These are phyloP conservation scores for Muscina levida DNA, from an alignment of 2,888 invertebrate species.

Conservation along the genomic window DNA sequence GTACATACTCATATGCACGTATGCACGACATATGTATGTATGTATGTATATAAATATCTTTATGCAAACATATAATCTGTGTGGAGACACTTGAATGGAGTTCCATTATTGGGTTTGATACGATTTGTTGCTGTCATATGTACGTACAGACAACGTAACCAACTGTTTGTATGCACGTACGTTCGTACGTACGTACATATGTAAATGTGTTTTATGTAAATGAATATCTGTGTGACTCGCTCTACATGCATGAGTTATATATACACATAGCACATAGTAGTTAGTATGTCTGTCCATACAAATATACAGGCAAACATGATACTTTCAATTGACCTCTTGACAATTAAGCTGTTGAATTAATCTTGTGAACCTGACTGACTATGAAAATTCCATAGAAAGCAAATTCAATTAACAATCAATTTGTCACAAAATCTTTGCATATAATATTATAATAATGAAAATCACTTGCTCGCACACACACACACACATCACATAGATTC, in stretches of 20 bases:
- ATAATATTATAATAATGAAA: too few species aligned
- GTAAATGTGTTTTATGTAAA: conserved; percentile 10
- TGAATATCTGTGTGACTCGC: conserved; percentile 47
- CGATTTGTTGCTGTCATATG: not conserved
- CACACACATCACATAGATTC: too few species aligned
- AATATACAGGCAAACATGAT: too few species aligned
- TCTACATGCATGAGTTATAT: conserved; percentile 45
- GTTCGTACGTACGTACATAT: not conserved
- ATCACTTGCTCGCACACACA: too few species aligned
- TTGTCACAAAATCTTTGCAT: conserved; percentile 46
- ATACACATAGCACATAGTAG: too few species aligned
- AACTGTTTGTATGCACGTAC: too few species aligned
- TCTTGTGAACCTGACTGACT: conserved; percentile 56
- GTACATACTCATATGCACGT: not conserved
- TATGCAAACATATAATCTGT: conserved; percentile 1
- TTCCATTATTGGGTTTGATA: not conserved
- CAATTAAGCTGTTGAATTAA: conserved; percentile 43
- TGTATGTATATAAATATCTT: not conserved
- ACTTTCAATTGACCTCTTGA: conserved; percentile 63
- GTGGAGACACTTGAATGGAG: conserved; percentile 5
- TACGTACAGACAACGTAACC: too few species aligned
- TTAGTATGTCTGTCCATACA: too few species aligned
- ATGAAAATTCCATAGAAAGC: conserved; percentile 54
- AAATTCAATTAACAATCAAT: conserved; percentile 42
- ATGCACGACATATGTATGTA: not conserved